Base-by-base conservation (phyloP, 30 jellyfish, hydroid and myxozoan genomes). In the Aurelia coerulea region DNA sequence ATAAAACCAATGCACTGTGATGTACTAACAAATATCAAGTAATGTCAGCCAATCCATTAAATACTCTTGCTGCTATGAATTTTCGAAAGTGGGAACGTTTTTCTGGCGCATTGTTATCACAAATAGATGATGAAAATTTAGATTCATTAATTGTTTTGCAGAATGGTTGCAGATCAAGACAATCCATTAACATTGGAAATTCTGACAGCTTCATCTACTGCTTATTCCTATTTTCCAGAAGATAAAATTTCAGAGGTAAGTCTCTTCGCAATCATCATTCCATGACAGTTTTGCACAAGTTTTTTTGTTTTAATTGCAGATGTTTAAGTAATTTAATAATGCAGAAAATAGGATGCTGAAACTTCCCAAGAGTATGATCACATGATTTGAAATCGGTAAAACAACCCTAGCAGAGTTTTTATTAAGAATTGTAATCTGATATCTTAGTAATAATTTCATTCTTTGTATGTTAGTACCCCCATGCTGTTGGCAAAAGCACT, bases 401-500 rank as follows among this genome's bases (percentile, higher is more conserved):
- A 5, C 5, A 2, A 5, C 10, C 31, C 12, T 19, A 16, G 69
- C 69, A 0, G 10, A 3, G 7, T 60, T 60, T 60, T 60, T 60
- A 13, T 62, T 62, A 0, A 29, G 10, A 10, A 62, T 17, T 62
- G 33, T 62, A 6, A 17, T 62, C 10, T 32, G 6, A 6, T 62
- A 10, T 62, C 11, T 0, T 62, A 17, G 10, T 62, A 62, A 29
- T 62, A 31, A n/a, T 17, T 5, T 62, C 19, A n/a, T 62, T 1
- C 31, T 62, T 62, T 46, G 56, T 9, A 9, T 32, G 80, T 10
- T 68, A 92, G 98, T 92, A 92, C 71, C 98, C 98, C 51, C 89
- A 87, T 62, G 98, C 97, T 52, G 96, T 92, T 65, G 98, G 98
- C 53, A 87, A 87, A 50, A 92, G 93, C 90, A 92, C 98, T n/a